Conservation (phyloP, 2,888 invertebrate species). For the Sarcophaga variegata region DNA sequence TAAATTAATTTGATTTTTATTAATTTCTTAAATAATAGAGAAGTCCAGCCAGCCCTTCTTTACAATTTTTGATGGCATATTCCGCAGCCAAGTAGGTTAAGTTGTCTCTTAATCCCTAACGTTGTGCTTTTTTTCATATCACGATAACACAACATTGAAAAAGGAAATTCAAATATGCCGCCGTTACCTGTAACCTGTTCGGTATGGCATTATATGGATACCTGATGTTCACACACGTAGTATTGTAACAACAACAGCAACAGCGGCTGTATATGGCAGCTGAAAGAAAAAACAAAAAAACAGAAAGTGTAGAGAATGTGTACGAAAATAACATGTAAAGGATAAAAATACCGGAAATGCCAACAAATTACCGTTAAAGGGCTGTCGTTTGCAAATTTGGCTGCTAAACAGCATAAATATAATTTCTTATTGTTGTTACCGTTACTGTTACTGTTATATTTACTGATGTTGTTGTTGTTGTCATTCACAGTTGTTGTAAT, state of each 20-base stretch:
- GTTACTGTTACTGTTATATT: background rate
- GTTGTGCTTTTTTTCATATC: slow-evolving; percentile 17
- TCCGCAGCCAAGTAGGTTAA: slow-evolving; percentile 8
- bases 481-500: background rate
- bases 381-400: slow-evolving; percentile 67
- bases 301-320: background rate
- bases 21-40: background rate
- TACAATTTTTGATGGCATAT: background rate
- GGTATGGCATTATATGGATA: background rate
- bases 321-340: slow-evolving; percentile 25
- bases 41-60: background rate
- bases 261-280: background rate
- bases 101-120: slow-evolving; percentile 40
- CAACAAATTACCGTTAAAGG: slow-evolving; percentile 69
- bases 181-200: slow-evolving; percentile 25
- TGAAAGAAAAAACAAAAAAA: background rate
- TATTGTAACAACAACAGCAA: slow-evolving; percentile 11
- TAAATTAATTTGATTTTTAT: slow-evolving; percentile 1
- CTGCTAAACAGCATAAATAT: slow-evolving; percentile 48
- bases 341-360: slow-evolving; percentile 62
- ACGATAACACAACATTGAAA: slow-evolving; percentile 27
- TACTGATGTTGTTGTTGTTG: background rate
- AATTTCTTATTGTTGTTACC: slow-evolving; percentile 1
- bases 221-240: background rate
- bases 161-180: slow-evolving; percentile 64